Evolutionary conservation across 2,113 vertebrate genomes (phyloP).

Genomic region (Siphamia tubifer): DNA sequence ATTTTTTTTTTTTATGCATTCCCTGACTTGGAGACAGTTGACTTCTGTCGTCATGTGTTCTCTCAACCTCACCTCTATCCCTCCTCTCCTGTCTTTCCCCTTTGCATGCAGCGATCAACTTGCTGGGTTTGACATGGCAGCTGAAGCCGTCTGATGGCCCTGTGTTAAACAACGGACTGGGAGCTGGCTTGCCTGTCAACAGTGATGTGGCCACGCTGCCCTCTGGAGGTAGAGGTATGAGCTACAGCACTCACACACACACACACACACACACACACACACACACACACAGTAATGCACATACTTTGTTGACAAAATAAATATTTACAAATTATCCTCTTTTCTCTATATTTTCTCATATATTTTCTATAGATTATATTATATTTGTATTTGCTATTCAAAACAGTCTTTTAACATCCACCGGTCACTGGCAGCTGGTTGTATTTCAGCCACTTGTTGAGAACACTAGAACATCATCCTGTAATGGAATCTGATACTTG

Average conservation of each 20-base stretch:
- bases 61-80: not conserved
- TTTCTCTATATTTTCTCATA: too few relatives aligned
- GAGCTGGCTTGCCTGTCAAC: slow-evolving; percentile 86
- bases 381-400: too few relatives aligned
- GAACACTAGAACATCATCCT: too few relatives aligned
- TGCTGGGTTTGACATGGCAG: slow-evolving; percentile 98
- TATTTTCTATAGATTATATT: too few relatives aligned
- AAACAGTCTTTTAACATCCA: too few relatives aligned
- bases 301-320: too few relatives aligned
- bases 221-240: slow-evolving; percentile 96
- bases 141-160: slow-evolving; percentile 93
- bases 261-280: too few relatives aligned
- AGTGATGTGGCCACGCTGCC: slow-evolving; percentile 91
- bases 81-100: slow-evolving; percentile 59
- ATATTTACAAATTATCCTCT: too few relatives aligned
- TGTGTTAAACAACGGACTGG: slow-evolving; percentile 93
- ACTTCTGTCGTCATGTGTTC: slow-evolving; percentile 4
- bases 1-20: not conserved
- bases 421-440: too few relatives aligned
- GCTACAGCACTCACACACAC: slow-evolving; percentile 19
- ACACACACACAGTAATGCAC: too few relatives aligned
- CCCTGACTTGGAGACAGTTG: not conserved
- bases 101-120: slow-evolving; percentile 90
- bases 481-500: too few relatives aligned
- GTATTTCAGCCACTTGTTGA: too few relatives aligned